These are phyloP conservation scores for Porites cylindrica DNA, from an alignment of 92 coral and sea anemone genomes.

Conservation along the genomic window DNA sequence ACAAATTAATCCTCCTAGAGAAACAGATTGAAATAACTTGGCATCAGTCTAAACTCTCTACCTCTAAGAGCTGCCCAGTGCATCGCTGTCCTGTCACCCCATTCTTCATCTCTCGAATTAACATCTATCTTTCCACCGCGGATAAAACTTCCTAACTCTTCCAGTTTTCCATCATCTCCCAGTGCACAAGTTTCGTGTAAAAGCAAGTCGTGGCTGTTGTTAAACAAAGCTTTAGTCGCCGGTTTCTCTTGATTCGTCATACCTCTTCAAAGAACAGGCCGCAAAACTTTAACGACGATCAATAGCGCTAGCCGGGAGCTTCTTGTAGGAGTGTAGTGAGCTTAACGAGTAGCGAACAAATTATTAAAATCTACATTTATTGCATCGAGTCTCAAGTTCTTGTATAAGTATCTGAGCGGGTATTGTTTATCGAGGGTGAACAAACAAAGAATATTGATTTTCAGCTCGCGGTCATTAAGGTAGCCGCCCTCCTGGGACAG, in stretches of 20 bases:
- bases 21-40: too few relatives aligned
- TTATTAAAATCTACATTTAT: conserved; percentile 9
- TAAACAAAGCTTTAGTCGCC: conserved; percentile 33
- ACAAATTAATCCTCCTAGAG: background rate
- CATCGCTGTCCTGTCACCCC: conserved; percentile 83
- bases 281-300: background rate
- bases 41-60: conserved; percentile 6
- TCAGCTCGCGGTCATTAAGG: background rate
- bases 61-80: conserved; percentile 93
- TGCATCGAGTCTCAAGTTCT: background rate
- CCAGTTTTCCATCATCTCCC: conserved; percentile 84
- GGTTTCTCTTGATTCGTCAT: conserved; percentile 30
- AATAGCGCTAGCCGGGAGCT: background rate
- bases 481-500: conserved; percentile 9
- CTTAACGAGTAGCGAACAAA: background rate
- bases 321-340: background rate
- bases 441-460: conserved; percentile 16
- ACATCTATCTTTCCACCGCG: conserved; percentile 83
- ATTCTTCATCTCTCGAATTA: conserved; percentile 85
- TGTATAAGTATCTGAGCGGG: background rate
- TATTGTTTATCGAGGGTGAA: conserved; percentile 21
- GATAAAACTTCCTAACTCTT: conserved; percentile 83
- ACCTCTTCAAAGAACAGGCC: background rate
- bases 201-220: conserved; percentile 67
- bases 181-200: conserved; percentile 85